A percentile compares a stretch with the other conserved stretches of the same genome.
Conservation (phyloP, 35 echinoderm and acorn worm species). For the Apostichopus japonicus region DNA sequence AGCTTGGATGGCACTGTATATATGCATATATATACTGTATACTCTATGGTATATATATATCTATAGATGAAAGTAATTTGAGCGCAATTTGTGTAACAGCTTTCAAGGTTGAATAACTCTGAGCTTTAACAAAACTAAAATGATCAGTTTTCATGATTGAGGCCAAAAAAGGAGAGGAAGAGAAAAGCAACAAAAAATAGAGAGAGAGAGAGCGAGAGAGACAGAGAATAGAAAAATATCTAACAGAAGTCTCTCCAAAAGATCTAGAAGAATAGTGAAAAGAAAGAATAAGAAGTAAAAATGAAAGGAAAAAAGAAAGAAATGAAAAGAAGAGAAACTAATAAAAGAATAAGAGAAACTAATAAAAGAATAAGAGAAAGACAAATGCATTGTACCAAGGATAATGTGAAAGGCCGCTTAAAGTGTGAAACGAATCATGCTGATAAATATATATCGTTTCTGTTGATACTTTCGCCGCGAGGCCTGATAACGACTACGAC, state of each 20-base stretch:
- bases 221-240: too few relatives aligned
- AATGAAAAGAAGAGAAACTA: background rate
- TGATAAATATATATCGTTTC: background rate
- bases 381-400: background rate
- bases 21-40: background rate
- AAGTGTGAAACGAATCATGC: background rate
- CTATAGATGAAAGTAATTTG: background rate
- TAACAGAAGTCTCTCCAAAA: too few relatives aligned
- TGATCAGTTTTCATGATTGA: conserved; percentile 1
- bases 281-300: background rate
- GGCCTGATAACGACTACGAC: too few relatives aligned
- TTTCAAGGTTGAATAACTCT: background rate
- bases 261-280: background rate
- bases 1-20: background rate
- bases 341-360: background rate
- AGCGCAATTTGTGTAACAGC: background rate
- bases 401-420: background rate
- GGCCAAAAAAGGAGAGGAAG: background rate
- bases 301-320: background rate
- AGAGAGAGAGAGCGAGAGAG: too few relatives aligned
- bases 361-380: background rate
- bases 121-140: background rate
- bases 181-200: background rate
- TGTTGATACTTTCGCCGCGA: background rate
- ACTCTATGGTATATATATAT: background rate